These are phyloP conservation scores for Luperina testacea DNA, from an alignment of 2,888 invertebrate species.

Conservation along the genomic window DNA sequence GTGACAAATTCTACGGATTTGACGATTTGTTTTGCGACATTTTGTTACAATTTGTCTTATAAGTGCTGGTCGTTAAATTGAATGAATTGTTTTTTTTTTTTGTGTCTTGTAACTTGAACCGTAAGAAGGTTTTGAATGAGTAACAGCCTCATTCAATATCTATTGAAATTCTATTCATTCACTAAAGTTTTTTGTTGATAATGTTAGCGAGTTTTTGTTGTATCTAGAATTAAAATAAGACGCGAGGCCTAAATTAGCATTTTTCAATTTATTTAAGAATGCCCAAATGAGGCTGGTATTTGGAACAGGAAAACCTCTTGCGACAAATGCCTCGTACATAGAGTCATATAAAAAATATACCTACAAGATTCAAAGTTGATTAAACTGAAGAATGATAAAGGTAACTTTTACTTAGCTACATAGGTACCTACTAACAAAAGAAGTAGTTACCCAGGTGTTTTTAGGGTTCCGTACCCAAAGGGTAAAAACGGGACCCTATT, in stretches of 20 bases:
- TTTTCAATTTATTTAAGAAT: conserved; percentile 10
- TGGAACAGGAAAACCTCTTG: neutral
- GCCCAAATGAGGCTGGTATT: neutral
- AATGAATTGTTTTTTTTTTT: conserved; percentile 16
- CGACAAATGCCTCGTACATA: neutral
- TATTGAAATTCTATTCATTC: conserved; percentile 32
- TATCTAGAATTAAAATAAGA: conserved; percentile 4
- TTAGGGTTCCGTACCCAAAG: neutral
- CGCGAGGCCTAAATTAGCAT: neutral
- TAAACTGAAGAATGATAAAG: neutral
- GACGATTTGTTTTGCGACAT: conserved; percentile 43
- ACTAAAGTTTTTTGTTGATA: conserved; percentile 15
- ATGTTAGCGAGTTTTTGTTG: conserved; percentile 6
- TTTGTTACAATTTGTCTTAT: conserved; percentile 40
- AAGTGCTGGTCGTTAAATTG: conserved; percentile 27
- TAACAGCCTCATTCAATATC: neutral
- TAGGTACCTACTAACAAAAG: neutral
- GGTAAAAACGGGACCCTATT: too few species aligned
- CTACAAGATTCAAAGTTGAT: neutral
- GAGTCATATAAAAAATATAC: neutral
- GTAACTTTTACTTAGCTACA: too few species aligned
- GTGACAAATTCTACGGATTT: conserved; percentile 62
- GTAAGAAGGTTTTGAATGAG: conserved; percentile 21
- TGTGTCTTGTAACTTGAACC: neutral
- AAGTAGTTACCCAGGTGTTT: neutral